phyloP scores from a whole-genome alignment of 2,888 invertebrate species.

The Hemithea aestivaria region DNA sequence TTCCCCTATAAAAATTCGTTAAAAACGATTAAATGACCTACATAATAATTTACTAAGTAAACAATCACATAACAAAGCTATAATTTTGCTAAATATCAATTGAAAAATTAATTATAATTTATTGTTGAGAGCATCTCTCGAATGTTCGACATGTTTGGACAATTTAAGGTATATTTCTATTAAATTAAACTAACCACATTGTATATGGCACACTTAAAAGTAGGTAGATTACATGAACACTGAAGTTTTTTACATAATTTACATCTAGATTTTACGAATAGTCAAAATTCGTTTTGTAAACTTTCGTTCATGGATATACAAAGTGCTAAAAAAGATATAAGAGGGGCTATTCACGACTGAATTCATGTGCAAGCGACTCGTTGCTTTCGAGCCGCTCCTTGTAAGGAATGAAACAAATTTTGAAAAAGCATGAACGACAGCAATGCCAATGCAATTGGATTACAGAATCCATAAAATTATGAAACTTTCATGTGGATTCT shows the following conservation, averaged over 20 bases:
- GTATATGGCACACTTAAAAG: constrained; percentile 41
- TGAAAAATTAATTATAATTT: constrained; percentile 13
- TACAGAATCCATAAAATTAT: too few species aligned
- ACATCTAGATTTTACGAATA: constrained; percentile 8
- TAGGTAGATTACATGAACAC: constrained; percentile 25
- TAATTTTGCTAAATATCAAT: constrained; percentile 10
- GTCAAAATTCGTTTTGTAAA: constrained; percentile 34
- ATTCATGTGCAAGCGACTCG: too few species aligned
- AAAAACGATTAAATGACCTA: constrained; percentile 42
- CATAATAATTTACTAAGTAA: constrained; percentile 28
- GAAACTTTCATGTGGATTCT: too few species aligned
- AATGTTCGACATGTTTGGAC: constrained; percentile 14
- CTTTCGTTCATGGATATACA: constrained; percentile 27
- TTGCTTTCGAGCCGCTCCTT: too few species aligned
- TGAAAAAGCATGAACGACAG: too few species aligned
- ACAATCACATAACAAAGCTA: constrained; percentile 44
- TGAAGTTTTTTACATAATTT: constrained; percentile 14
- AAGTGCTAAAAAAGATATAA: too few species aligned
- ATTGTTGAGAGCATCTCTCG: constrained; percentile 31
- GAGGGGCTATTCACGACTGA: too few species aligned
- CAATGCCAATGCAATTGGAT: too few species aligned
- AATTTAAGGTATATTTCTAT: constrained; percentile 10
- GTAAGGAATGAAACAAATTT: too few species aligned
- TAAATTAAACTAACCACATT: constrained; percentile 34
- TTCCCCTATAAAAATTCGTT: constrained; percentile 35